phyloP scores from a whole-genome alignment of 2,888 invertebrate species.

The Drosophila anomalata region DNA sequence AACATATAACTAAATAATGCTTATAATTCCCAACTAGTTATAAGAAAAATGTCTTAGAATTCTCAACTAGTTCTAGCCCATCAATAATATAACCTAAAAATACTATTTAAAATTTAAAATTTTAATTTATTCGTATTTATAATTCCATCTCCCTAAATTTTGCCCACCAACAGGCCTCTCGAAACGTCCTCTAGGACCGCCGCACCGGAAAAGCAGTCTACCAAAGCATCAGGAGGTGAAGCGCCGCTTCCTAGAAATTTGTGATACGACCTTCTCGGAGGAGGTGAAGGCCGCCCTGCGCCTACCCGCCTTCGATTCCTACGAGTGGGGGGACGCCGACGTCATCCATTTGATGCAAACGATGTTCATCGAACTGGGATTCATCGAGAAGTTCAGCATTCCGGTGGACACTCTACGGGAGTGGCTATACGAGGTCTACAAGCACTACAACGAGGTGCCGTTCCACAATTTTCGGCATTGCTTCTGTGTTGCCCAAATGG shows the following conservation, averaged over 20 bases:
- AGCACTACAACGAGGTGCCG: conserved; percentile 93
- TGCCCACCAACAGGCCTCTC: conserved; percentile 78
- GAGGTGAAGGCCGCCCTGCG: conserved; percentile 84
- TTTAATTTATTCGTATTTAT: too few relatives aligned
- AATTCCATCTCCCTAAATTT: too few relatives aligned
- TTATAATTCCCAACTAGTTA: too few relatives aligned
- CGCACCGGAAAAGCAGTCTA: conserved; percentile 84
- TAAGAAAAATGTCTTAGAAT: too few relatives aligned
- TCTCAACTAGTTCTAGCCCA: too few relatives aligned
- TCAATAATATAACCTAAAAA: too few relatives aligned
- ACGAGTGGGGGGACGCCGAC: conserved; percentile 93
- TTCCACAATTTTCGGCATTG: conserved; percentile 95
- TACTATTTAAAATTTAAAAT: background rate
- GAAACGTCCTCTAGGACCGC: conserved; percentile 83
- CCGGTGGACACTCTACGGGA: conserved; percentile 88
- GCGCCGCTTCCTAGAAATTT: conserved; percentile 84
- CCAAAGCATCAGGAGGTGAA: conserved; percentile 84
- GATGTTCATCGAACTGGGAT: conserved; percentile 92
- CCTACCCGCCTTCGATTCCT: conserved; percentile 89
- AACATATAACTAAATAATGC: too few relatives aligned
- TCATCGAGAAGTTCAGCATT: conserved; percentile 90
- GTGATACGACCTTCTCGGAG: conserved; percentile 84
- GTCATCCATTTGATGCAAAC: conserved; percentile 90
- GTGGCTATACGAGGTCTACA: conserved; percentile 90
- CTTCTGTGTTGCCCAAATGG: conserved; percentile 95